Evolutionary conservation across 2,113 vertebrate genomes (phyloP).

Genomic region (Pollachius pollachius): DNA sequence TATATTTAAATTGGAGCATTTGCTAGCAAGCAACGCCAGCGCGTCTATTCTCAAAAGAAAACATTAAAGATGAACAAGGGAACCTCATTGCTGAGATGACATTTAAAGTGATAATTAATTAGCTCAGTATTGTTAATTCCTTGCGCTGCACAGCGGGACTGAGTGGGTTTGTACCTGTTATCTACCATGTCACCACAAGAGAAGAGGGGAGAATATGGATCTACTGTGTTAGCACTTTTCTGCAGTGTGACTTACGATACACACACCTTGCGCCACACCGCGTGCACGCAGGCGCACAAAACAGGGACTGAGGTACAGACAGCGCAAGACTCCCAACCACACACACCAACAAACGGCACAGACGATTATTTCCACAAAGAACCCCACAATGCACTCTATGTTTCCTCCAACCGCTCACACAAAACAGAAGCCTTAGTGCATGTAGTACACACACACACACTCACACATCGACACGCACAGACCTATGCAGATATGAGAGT

Average conservation of each 20-base stretch:
- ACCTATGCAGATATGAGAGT: background rate
- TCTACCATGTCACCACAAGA: background rate
- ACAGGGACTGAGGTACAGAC: too few species aligned
- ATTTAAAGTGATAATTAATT: background rate
- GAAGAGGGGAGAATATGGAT: background rate
- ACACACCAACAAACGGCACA: too few species aligned
- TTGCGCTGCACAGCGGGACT: background rate
- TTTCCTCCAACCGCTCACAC: background rate
- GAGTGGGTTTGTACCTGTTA: background rate
- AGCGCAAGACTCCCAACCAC: too few species aligned
- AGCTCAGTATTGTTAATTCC: background rate
- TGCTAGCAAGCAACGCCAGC: background rate
- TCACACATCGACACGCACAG: background rate
- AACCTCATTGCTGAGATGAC: background rate
- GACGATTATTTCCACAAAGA: too few species aligned
- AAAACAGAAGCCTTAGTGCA: too few species aligned
- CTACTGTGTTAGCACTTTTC: too few species aligned
- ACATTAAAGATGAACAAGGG: background rate
- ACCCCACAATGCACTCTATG: background rate
- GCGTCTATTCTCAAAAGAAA: background rate
- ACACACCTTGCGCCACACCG: too few species aligned
- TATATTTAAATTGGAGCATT: too few species aligned
- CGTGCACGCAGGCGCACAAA: too few species aligned
- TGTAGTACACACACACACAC: background rate
- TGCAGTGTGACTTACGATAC: too few species aligned